Percentiles rank a stretch among this genome's conserved stretches.
These are phyloP conservation scores for Phylloscopus trochiloides DNA, from an alignment of 2,113 vertebrate species.

Conservation along the genomic window DNA sequence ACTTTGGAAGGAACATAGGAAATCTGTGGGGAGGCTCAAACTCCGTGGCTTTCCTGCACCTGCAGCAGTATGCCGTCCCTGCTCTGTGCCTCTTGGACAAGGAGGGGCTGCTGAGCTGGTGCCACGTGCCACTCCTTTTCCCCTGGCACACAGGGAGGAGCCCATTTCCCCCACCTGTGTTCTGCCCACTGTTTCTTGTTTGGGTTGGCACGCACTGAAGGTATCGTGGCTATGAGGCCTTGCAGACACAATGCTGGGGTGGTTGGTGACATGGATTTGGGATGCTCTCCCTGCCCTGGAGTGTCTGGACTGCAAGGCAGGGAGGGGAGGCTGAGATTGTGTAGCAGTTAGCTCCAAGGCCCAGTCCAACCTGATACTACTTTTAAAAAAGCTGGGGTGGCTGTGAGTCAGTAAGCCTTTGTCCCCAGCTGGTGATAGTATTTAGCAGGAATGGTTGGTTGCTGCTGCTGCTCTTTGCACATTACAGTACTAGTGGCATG, in stretches of 20 bases:
- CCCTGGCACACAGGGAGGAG: background rate
- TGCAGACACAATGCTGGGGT: background rate
- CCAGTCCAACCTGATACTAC: background rate
- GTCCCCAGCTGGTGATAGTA: background rate
- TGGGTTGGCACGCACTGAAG: background rate
- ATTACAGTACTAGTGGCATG: background rate
- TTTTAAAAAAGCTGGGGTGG: background rate
- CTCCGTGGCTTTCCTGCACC: constrained; percentile 34
- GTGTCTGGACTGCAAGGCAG: rapidly evolving
- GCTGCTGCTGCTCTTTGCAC: background rate
- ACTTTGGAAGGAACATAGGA: constrained; percentile 42
- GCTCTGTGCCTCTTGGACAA: background rate
- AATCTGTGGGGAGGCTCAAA: background rate
- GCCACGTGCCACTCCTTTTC: background rate
- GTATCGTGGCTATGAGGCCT: rapidly evolving
- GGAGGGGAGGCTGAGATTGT: background rate
- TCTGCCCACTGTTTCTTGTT: background rate
- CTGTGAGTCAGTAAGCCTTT: background rate
- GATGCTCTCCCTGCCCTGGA: background rate
- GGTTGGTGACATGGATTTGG: rapidly evolving
- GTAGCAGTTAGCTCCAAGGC: background rate
- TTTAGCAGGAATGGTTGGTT: background rate
- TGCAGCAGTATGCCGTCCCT: background rate
- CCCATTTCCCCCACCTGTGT: background rate
- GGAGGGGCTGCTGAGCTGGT: background rate